Evolutionary conservation across 2,888 invertebrate species (phyloP).

Genomic region (Lasioglossum zephyrum): DNA sequence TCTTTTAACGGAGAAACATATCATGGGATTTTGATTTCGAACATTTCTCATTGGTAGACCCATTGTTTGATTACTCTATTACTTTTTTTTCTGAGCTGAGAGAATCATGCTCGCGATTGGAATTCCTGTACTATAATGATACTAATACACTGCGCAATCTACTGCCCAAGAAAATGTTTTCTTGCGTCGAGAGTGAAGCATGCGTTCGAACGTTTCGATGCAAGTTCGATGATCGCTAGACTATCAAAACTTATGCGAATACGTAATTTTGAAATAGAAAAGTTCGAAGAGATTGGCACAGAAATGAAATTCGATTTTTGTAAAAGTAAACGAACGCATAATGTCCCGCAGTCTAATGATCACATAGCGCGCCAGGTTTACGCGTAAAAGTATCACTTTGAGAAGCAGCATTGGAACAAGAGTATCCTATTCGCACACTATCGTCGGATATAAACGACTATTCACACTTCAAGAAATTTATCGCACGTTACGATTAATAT

Average conservation of each 20-base stretch:
- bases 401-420: background rate
- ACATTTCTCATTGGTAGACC: background rate
- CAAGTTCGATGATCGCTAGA: slow-evolving; percentile 1
- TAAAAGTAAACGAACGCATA: background rate
- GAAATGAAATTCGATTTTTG: background rate
- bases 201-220: slow-evolving; percentile 11
- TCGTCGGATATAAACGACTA: background rate
- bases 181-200: slow-evolving; percentile 23
- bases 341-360: background rate
- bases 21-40: background rate
- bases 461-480: background rate
- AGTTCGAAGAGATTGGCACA: background rate
- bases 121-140: slow-evolving; percentile 19
- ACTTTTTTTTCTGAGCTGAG: background rate
- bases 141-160: slow-evolving; percentile 45
- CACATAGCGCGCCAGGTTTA: slow-evolving; percentile 9
- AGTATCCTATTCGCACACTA: slow-evolving; percentile 1
- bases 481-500: slow-evolving; percentile 1
- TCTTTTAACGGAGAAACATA: slow-evolving; percentile 15
- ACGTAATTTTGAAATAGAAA: background rate
- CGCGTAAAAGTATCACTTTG: background rate
- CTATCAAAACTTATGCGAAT: background rate
- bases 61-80: background rate
- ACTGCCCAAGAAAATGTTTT: slow-evolving; percentile 47
- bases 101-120: background rate